Evolutionary conservation across 2,797 vertebrate species (phyloP).

Genomic region (Semaprochilodus insignis): DNA sequence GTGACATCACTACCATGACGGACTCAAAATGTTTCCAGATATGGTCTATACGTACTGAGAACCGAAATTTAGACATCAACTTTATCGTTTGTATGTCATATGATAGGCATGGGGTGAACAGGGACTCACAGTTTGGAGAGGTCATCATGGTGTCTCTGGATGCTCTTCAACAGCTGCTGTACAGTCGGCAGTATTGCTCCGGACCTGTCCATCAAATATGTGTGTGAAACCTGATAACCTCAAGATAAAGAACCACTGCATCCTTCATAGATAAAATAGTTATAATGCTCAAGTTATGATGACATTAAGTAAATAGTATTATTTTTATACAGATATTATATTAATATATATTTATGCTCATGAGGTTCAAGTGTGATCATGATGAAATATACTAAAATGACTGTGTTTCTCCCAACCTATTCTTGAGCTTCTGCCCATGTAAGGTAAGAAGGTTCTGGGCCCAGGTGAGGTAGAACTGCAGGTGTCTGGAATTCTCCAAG

Average conservation of each 20-base stretch:
- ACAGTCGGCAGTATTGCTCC: conserved; percentile 84
- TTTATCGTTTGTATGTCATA: not conserved
- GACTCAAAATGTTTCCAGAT: too few relatives aligned
- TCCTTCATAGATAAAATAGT: not conserved
- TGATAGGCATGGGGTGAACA: not conserved
- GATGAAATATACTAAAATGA: not conserved
- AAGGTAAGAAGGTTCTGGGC: conserved; percentile 86
- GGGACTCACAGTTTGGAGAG: conserved; percentile 89
- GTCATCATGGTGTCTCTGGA: conserved; percentile 87
- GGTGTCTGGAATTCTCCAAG: conserved; percentile 87
- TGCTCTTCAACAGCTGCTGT: conserved; percentile 92
- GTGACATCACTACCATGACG: too few relatives aligned
- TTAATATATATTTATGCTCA: not conserved
- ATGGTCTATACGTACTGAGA: too few relatives aligned
- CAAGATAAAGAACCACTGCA: not conserved
- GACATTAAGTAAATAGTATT: too few relatives aligned
- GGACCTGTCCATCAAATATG: conserved; percentile 74
- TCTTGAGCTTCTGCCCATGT: conserved; percentile 92
- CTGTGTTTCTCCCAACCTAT: conserved; percentile 75
- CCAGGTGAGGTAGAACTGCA: conserved; percentile 96
- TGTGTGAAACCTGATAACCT: not conserved
- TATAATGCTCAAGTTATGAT: too few relatives aligned
- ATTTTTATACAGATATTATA: too few relatives aligned
- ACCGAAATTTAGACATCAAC: too few relatives aligned
- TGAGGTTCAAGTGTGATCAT: too few relatives aligned